phyloP scores from a whole-genome alignment of 2,888 invertebrate genomes.

The Allophyes oxyacanthae region DNA sequence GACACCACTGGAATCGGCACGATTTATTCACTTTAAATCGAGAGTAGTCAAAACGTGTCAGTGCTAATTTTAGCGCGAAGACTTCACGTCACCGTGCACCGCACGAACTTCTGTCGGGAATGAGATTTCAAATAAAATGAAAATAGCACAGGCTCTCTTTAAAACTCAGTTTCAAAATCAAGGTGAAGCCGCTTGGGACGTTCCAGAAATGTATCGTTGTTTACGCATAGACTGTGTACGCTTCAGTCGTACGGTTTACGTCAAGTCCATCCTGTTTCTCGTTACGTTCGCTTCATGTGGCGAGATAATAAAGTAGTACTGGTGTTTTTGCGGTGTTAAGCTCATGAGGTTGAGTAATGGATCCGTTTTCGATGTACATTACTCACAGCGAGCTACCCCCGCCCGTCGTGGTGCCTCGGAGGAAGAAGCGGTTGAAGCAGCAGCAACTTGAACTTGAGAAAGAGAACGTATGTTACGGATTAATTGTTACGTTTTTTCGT shows the following conservation, averaged over 20 bases:
- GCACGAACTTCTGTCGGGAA: slow-evolving; percentile 85
- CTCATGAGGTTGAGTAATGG: slow-evolving; percentile 66
- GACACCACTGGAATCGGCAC: slow-evolving; percentile 59
- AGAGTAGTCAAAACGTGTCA: slow-evolving; percentile 58
- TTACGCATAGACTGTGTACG: slow-evolving; percentile 71
- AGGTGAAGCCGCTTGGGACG: slow-evolving; percentile 85
- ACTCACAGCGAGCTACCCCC: slow-evolving; percentile 81
- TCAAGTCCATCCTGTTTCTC: slow-evolving; percentile 74
- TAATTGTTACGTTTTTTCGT: slow-evolving; percentile 45
- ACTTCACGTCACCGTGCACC: slow-evolving; percentile 70
- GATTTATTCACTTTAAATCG: slow-evolving; percentile 46
- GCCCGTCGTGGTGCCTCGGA: slow-evolving; percentile 80
- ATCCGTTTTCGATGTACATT: slow-evolving; percentile 85
- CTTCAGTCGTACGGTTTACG: slow-evolving; percentile 68
- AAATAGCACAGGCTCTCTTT: slow-evolving; percentile 83
- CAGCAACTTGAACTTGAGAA: slow-evolving; percentile 77
- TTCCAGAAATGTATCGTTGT: slow-evolving; percentile 82
- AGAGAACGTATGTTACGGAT: slow-evolving; percentile 65
- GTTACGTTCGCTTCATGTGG: slow-evolving; percentile 57
- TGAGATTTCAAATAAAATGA: slow-evolving; percentile 82
- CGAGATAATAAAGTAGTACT: slow-evolving; percentile 64
- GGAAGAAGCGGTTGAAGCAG: slow-evolving; percentile 84
- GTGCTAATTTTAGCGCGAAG: slow-evolving; percentile 75
- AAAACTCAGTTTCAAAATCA: slow-evolving; percentile 87
- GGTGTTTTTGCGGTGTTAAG: slow-evolving; percentile 57